These are phyloP conservation scores for Callosobruchus maculatus DNA, from an alignment of 2,888 invertebrate genomes.

Conservation along the genomic window DNA sequence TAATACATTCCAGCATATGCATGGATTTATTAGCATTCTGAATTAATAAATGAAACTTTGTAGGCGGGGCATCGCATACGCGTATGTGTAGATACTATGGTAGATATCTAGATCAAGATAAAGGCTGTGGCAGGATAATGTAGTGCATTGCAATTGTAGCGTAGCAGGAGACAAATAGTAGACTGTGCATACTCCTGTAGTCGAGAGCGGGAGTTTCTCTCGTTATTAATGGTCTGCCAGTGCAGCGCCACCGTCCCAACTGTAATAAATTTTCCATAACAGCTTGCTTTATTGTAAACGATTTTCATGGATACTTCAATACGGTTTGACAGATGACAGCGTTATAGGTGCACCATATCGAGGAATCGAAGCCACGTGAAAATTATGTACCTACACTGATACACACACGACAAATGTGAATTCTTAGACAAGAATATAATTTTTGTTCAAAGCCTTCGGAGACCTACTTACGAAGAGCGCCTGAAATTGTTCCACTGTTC, in stretches of 20 bases:
- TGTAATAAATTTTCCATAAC: neutral
- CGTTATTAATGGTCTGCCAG: neutral
- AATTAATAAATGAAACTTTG: neutral
- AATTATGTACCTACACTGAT: no score
- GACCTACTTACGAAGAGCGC: no score
- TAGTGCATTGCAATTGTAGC: neutral
- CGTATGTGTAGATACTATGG: neutral
- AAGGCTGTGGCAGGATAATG: neutral
- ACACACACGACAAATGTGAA: no score
- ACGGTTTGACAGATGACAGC: no score
- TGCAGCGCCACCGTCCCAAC: no score
- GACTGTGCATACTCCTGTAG: neutral
- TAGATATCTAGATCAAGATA: neutral
- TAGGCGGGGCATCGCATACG: neutral
- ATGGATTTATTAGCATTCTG: neutral
- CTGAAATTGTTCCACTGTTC: no score
- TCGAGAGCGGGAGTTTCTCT: neutral
- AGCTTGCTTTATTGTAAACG: neutral
- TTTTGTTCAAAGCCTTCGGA: no score
- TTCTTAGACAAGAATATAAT: no score
- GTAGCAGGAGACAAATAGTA: neutral
- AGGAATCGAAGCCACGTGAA: no score
- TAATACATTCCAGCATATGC: neutral
- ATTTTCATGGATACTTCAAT: no score
- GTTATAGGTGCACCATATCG: no score